phyloP scores from a whole-genome alignment of 2,888 invertebrate genomes.

The Acronicta psi region DNA sequence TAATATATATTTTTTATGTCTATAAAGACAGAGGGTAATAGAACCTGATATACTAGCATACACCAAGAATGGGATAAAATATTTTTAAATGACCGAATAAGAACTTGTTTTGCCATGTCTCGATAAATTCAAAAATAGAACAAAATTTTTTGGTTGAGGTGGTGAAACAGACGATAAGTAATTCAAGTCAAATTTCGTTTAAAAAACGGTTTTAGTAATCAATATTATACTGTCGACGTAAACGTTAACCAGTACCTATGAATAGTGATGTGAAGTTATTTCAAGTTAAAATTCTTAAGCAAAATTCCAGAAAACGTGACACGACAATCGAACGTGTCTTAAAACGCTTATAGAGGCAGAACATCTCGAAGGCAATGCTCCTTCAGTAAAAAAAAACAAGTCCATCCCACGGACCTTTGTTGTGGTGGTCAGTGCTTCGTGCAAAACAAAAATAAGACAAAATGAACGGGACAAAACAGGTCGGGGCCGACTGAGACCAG shows the following conservation, averaged over 20 bases:
- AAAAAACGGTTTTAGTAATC: too few relatives aligned
- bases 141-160: too few relatives aligned
- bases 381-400: slow-evolving; percentile 72
- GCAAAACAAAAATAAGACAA: slow-evolving; percentile 87
- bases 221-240: too few relatives aligned
- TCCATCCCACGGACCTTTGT: slow-evolving; percentile 82
- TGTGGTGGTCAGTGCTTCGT: slow-evolving; percentile 88
- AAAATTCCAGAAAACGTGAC: slow-evolving; percentile 42
- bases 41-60: too few relatives aligned
- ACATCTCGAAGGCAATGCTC: slow-evolving; percentile 72
- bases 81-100: too few relatives aligned
- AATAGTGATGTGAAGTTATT: neutral
- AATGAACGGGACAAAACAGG: slow-evolving; percentile 80
- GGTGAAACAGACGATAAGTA: too few relatives aligned
- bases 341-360: slow-evolving; percentile 50
- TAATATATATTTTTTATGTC: neutral
- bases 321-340: slow-evolving; percentile 46
- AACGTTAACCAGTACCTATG: too few relatives aligned
- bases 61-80: too few relatives aligned
- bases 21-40: too few relatives aligned
- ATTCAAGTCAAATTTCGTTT: too few relatives aligned
- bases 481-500: slow-evolving; percentile 78
- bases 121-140: too few relatives aligned
- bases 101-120: too few relatives aligned
- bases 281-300: slow-evolving; percentile 33